phyloP scores from a whole-genome alignment of 2,888 invertebrate genomes.

The Branchellion lobata region DNA sequence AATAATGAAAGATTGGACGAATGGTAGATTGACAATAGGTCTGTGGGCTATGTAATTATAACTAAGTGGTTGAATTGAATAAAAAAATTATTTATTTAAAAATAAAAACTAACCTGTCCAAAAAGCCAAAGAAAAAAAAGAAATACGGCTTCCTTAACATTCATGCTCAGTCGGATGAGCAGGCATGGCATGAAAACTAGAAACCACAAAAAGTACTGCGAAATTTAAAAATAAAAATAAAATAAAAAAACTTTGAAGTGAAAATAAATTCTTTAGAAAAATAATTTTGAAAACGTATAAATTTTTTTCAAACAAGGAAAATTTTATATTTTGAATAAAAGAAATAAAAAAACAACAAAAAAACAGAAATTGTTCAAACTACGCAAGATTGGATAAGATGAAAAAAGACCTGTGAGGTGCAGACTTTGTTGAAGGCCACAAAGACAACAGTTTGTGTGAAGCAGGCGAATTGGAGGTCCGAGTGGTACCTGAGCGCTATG shows the following conservation, averaged over 20 bases:
- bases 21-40: background rate
- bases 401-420: conserved; percentile 90
- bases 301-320: background rate
- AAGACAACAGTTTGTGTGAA: conserved; percentile 81
- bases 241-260: background rate
- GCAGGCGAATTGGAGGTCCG: conserved; percentile 78
- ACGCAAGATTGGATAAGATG: no score
- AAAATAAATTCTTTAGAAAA: background rate
- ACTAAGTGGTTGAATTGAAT: background rate
- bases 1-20: conserved; percentile 50
- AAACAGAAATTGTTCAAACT: no score
- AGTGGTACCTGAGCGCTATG: conserved; percentile 57
- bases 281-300: background rate
- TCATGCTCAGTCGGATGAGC: conserved; percentile 56
- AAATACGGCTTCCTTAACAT: conserved; percentile 61
- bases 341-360: no score
- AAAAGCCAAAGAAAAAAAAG: conserved; percentile 66
- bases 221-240: no score
- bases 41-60: background rate
- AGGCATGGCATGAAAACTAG: conserved; percentile 76
- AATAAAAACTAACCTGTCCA: conserved; percentile 56
- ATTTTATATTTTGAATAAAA: no score
- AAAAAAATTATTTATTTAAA: background rate
- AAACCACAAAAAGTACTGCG: conserved; percentile 77
- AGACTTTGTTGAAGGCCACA: conserved; percentile 89